Percentiles rank a stretch among this genome's conserved stretches.
Conservation (phyloP, 2,113 vertebrate species). For the Prochilodus magdalenae region DNA sequence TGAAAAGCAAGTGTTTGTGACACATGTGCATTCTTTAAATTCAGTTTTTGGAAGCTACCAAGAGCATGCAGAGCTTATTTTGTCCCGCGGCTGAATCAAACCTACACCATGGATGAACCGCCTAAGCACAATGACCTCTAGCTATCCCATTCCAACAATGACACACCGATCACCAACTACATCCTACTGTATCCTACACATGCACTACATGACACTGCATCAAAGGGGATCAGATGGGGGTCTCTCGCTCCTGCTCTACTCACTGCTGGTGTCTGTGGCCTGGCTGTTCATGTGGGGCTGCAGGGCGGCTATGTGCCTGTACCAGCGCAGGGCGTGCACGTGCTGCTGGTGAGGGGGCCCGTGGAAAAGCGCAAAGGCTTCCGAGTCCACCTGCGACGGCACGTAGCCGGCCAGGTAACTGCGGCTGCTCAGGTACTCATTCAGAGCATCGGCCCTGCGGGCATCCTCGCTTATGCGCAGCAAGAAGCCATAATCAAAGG, state of each 20-base stretch:
- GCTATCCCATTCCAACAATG: background rate
- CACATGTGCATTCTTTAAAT: no score
- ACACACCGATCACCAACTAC: background rate
- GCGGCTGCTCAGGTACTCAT: slow-evolving; percentile 89
- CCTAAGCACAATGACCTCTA: background rate
- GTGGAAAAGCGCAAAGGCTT: slow-evolving; percentile 84
- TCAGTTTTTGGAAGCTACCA: background rate
- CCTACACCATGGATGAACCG: background rate
- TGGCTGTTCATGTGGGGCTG: slow-evolving; percentile 72
- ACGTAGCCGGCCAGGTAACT: slow-evolving; percentile 93
- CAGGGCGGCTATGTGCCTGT: slow-evolving; percentile 90
- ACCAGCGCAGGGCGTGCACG: slow-evolving; percentile 93
- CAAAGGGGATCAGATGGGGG: background rate
- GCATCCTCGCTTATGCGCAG: slow-evolving; percentile 87
- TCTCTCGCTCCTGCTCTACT: slow-evolving; percentile 78
- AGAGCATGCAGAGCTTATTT: background rate
- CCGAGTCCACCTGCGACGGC: slow-evolving; percentile 87
- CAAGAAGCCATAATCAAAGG: slow-evolving; percentile 87
- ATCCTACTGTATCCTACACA: slow-evolving; percentile 16
- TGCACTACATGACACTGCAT: slow-evolving; percentile 23
- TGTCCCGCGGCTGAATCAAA: background rate
- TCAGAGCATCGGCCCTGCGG: slow-evolving; percentile 83
- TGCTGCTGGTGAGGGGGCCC: slow-evolving; percentile 84
- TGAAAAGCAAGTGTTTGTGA: no score
- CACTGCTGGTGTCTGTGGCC: slow-evolving; percentile 84